A percentile compares a stretch with the other conserved stretches of the same genome.
Conservation (phyloP, 2,888 invertebrate species). For the Neocrepidodera transversa region DNA sequence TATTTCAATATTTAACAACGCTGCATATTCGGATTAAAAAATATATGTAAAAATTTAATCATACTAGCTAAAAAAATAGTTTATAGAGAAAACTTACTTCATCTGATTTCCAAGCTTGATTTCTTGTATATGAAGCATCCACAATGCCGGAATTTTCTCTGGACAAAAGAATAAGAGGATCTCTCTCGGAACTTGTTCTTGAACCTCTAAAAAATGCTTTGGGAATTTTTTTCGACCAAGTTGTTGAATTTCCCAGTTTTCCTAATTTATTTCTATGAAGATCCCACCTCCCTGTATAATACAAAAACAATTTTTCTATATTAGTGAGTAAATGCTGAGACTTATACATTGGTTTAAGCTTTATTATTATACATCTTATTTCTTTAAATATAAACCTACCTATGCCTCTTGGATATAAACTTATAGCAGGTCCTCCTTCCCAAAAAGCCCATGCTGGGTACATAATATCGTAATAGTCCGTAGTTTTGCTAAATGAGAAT, state of each 20-base stretch:
- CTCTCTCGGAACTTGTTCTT: conserved; percentile 89
- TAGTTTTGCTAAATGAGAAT: conserved; percentile 95
- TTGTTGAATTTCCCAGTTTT: conserved; percentile 71
- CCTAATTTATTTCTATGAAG: conserved; percentile 66
- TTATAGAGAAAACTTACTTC: too few species aligned
- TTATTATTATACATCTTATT: neutral
- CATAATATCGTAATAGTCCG: conserved; percentile 87
- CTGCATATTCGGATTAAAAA: too few species aligned
- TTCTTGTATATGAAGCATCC: conserved; percentile 95
- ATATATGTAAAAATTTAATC: too few species aligned
- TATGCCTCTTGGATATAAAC: conserved; percentile 89
- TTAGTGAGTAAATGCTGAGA: neutral
- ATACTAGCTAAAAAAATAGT: too few species aligned
- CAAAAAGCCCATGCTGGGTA: conserved; percentile 98
- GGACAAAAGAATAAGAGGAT: conserved; percentile 84
- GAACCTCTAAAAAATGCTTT: conserved; percentile 93
- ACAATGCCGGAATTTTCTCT: conserved; percentile 76
- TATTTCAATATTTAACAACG: too few species aligned
- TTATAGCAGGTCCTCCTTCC: conserved; percentile 97
- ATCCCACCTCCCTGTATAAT: conserved; percentile 83
- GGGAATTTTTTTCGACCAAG: conserved; percentile 78
- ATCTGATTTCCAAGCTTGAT: conserved; percentile 97
- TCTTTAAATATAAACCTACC: conserved; percentile 45
- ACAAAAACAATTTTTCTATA: conserved; percentile 60
- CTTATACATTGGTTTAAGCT: neutral